A percentile compares a stretch with the other conserved stretches of the same genome.
These are phyloP conservation scores for Salvelinus alpinus DNA, from an alignment of 2,113 vertebrate genomes.

Conservation along the genomic window DNA sequence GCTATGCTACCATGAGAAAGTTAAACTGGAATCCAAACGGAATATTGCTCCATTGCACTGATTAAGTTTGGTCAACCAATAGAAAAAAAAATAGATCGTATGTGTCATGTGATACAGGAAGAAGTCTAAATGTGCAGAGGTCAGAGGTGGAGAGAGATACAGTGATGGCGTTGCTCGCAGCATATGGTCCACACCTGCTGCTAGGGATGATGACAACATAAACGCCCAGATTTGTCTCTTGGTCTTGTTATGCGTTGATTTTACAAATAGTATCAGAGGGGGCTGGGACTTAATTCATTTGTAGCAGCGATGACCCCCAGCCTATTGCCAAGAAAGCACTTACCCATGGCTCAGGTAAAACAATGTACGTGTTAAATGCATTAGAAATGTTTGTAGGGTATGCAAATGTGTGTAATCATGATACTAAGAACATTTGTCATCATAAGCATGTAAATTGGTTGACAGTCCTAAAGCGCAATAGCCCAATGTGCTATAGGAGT, in stretches of 20 bases:
- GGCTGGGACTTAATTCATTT: constrained; percentile 34
- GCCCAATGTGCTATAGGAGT: background rate
- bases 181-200: constrained; percentile 20
- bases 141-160: background rate
- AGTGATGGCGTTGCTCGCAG: background rate
- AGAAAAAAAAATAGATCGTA: too few relatives aligned
- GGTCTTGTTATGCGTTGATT: constrained; percentile 33
- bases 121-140: background rate
- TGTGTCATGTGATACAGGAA: too few relatives aligned
- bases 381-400: background rate
- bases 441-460: background rate
- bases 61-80: too few relatives aligned
- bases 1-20: too few relatives aligned
- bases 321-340: constrained; percentile 33
- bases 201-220: constrained; percentile 20
- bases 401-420: constrained; percentile 7
- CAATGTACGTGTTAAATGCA: background rate
- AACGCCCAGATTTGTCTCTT: constrained; percentile 11
- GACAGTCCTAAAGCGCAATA: background rate
- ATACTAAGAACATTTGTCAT: background rate
- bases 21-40: too few relatives aligned
- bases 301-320: constrained; percentile 19
- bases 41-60: too few relatives aligned
- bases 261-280: constrained; percentile 34
- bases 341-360: constrained; percentile 24